Evolutionary conservation across 2,888 invertebrate genomes (phyloP).

Genomic region (Sarcophaga carnaria): DNA sequence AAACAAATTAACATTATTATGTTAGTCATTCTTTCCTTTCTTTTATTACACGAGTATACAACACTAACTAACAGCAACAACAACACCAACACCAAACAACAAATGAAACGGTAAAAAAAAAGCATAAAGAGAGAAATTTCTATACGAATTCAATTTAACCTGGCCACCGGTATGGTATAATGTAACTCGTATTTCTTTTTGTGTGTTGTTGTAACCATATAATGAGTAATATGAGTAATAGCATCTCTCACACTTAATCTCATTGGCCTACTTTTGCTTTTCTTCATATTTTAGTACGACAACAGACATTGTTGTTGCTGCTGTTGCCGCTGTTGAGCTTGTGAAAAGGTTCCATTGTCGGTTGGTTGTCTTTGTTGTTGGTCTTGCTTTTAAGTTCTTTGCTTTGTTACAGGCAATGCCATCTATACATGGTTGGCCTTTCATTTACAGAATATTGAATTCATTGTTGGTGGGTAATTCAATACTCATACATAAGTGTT

Average conservation of each 20-base stretch:
- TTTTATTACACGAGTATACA: background rate
- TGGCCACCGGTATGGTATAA: background rate
- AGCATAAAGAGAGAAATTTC: constrained; percentile 48
- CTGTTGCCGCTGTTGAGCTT: background rate
- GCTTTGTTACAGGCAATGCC: background rate
- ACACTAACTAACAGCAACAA: background rate
- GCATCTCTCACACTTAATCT: constrained; percentile 55
- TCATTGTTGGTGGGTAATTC: constrained; percentile 10
- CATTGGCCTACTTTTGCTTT: constrained; percentile 63
- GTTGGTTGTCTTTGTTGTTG: constrained; percentile 35
- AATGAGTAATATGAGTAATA: constrained; percentile 46
- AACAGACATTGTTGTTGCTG: background rate
- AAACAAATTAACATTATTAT: background rate
- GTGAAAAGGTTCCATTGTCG: constrained; percentile 24
- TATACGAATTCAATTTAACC: constrained; percentile 42
- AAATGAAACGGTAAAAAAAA: constrained; percentile 30
- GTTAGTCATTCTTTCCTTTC: constrained; percentile 3
- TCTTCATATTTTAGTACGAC: constrained; percentile 17
- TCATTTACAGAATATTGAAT: background rate
- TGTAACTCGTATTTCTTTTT: background rate
- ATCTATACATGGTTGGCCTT: background rate
- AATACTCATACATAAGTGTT: constrained; percentile 13
- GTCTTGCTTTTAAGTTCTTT: constrained; percentile 25
- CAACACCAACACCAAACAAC: constrained; percentile 37
- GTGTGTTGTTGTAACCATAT: constrained; percentile 12